phyloP scores from a whole-genome alignment of 2,797 vertebrate genomes.

The Megalops cyprinoides region DNA sequence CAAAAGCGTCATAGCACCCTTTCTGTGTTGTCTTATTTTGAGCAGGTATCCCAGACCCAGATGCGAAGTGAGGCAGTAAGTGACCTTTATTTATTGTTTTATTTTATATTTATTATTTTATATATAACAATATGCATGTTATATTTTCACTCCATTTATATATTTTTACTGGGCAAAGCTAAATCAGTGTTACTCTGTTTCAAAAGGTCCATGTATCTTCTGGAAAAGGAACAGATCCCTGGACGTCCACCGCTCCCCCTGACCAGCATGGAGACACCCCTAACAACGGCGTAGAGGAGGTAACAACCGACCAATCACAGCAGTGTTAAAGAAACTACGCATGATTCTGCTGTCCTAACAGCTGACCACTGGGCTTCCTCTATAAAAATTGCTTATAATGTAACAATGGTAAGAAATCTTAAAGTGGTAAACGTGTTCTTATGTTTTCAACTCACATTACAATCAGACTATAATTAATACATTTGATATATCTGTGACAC shows the following conservation, averaged over 20 bases:
- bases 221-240: conserved; percentile 47
- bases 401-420: too few species aligned
- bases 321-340: too few species aligned
- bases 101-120: too few species aligned
- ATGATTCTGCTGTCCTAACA: too few species aligned
- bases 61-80: conserved; percentile 62
- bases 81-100: not conserved
- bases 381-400: too few species aligned
- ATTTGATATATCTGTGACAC: not conserved
- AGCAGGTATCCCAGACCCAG: conserved; percentile 61
- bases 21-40: conserved; percentile 23
- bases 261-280: conserved; percentile 69
- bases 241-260: conserved; percentile 61
- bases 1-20: not conserved
- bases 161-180: conserved; percentile 1
- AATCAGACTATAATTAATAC: too few species aligned
- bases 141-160: not conserved
- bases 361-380: too few species aligned
- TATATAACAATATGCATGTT: not conserved
- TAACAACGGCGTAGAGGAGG: conserved; percentile 68
- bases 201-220: conserved; percentile 57
- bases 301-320: conserved; percentile 44
- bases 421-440: too few species aligned
- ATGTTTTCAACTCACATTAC: too few species aligned
- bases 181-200: not conserved